phyloP scores from a whole-genome alignment of 1,140 invertebrate species.

The Metaphire vulgaris region DNA sequence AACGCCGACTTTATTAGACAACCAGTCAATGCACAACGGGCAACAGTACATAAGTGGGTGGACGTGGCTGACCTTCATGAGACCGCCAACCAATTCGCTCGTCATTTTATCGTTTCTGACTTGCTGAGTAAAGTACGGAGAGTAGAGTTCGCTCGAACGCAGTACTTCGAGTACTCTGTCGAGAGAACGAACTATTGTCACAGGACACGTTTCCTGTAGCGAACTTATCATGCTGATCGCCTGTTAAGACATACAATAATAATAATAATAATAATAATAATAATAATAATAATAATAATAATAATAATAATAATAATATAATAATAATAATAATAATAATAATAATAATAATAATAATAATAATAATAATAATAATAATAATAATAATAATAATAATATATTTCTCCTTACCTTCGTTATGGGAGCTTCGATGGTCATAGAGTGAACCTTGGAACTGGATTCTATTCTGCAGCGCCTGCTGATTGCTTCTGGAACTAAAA shows the following conservation, averaged over 20 bases:
- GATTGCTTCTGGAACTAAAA: background rate
- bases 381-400: too few species aligned
- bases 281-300: too few species aligned
- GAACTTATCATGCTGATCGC: constrained; percentile 58
- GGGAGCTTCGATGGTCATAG: constrained; percentile 81
- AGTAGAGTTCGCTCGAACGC: constrained; percentile 81
- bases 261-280: too few species aligned
- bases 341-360: too few species aligned
- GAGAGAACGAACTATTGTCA: constrained; percentile 62
- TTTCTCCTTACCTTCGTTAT: constrained; percentile 88
- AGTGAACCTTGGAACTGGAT: constrained; percentile 77
- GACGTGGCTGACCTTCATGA: constrained; percentile 57
- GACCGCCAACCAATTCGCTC: constrained; percentile 80
- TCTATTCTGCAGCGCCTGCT: constrained; percentile 49
- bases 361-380: too few species aligned
- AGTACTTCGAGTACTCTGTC: constrained; percentile 73
- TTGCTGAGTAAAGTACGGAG: constrained; percentile 69
- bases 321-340: too few species aligned
- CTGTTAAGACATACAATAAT: too few species aligned
- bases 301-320: too few species aligned
- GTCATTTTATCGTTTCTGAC: constrained; percentile 79
- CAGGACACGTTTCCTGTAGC: constrained; percentile 74
- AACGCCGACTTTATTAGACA: too few species aligned
- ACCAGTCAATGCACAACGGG: too few species aligned
- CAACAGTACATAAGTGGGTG: too few species aligned